Base-by-base conservation (phyloP, 2,797 vertebrate species). In the Poeciliopsis paucimaculata region DNA sequence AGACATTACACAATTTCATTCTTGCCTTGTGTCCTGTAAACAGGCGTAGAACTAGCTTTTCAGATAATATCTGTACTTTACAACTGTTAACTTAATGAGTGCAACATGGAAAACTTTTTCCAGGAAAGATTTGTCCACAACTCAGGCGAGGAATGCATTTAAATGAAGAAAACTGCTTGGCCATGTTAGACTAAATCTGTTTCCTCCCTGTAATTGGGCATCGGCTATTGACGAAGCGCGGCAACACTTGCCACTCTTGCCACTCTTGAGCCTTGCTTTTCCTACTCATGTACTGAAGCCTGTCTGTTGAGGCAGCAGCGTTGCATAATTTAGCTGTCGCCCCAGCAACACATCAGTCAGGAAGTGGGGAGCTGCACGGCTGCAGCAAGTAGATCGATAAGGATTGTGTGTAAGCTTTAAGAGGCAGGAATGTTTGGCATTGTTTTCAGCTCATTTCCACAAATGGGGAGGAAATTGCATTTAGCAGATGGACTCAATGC, bases 291-390 rank as follows among this genome's bases (percentile, higher is more conserved):
- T 80, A 72, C 81, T 82, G 81, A 85, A 80, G 81, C 84, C 84
- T 60, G 86, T 89, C 91, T 90, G 90, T 90, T 88, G 86, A 91
- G 84, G 84, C 88, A 84, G 82, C 53, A 23, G 92, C 93, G 86
- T 93, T 96, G 94, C 95, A 95, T 95, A 95, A 95, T 95, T 95
- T 90, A 95, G 80, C 86, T 85, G 91, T 95, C 83, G 87, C 92
- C 88, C 86, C 87, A 89, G 94, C 92, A 95, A 95, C 93, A 81
- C 89, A 85, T 91, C 90, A 89, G 84, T 83, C 90, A 95, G 93
- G 93, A 95, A 93, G 91, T 90, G 90, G 77, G 83, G 90, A 92
- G 86, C 83, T 73, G 77, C 88, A 90, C 84, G 77, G 90, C 92
- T 87, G 85, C 90, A 84, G 81, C 60, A 79, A 70, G 76, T 76